phyloP scores from a whole-genome alignment of 2,888 invertebrate genomes.

The Cybosia mesomella region DNA sequence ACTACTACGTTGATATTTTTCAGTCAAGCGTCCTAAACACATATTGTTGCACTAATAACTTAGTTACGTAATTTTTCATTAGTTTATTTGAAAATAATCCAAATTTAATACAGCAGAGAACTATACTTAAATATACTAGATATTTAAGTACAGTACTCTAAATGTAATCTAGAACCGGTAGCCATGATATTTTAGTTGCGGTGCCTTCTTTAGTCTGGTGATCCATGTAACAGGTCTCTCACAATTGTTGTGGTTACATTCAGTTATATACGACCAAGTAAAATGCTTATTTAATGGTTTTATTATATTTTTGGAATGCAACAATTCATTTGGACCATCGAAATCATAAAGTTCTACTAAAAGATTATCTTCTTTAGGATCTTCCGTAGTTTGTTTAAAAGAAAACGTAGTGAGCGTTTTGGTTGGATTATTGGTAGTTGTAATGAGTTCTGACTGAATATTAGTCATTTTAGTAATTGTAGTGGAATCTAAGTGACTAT shows the following conservation, averaged over 20 bases:
- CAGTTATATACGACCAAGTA: no score
- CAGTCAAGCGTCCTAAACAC: no score
- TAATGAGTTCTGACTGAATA: no score
- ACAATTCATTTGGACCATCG: not conserved
- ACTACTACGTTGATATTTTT: no score
- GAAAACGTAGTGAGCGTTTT: not conserved
- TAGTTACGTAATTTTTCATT: not conserved
- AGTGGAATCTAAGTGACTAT: not conserved
- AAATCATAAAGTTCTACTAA: not conserved
- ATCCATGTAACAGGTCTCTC: slow-evolving; percentile 54
- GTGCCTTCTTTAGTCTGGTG: slow-evolving; percentile 32
- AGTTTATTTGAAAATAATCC: not conserved
- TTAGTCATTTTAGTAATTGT: not conserved
- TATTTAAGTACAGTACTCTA: not conserved
- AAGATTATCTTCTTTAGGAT: not conserved
- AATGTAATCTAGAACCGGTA: slow-evolving; percentile 22
- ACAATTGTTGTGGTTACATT: slow-evolving; percentile 47
- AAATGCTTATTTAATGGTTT: not conserved
- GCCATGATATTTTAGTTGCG: slow-evolving; percentile 17
- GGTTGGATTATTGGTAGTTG: not conserved
- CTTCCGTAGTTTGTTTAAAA: not conserved
- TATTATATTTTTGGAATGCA: not conserved
- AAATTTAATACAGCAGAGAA: no score
- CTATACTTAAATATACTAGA: no score
- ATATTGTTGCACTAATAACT: no score